Evolutionary conservation across 2,113 vertebrate species (phyloP).

Genomic region (Antennarius striatus): DNA sequence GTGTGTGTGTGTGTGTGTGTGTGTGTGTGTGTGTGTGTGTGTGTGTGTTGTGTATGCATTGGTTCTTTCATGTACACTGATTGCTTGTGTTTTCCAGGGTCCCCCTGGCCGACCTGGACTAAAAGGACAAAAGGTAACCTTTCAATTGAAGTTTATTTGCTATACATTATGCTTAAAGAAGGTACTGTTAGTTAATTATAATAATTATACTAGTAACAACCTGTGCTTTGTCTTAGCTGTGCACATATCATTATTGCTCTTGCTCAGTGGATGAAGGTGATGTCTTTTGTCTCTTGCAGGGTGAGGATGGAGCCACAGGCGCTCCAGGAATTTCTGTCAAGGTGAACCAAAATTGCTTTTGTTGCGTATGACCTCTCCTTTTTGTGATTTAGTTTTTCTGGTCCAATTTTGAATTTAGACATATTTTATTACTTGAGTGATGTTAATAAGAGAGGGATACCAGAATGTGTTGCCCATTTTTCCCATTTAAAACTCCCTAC

Average conservation of each 20-base stretch:
- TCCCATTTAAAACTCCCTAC: no score
- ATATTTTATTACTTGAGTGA: no score
- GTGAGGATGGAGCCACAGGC: slow-evolving; percentile 74
- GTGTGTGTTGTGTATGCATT: neutral
- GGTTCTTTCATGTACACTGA: neutral
- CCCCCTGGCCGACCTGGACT: slow-evolving; percentile 66
- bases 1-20: neutral
- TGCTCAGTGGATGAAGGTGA: neutral
- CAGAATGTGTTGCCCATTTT: no score
- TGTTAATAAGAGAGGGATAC: no score
- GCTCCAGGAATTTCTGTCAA: slow-evolving; percentile 74
- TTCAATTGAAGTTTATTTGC: neutral
- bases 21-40: neutral
- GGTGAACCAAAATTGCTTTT: slow-evolving; percentile 47
- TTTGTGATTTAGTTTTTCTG: neutral
- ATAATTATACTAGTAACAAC: no score
- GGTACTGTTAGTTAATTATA: neutral
- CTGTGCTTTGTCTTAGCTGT: neutral
- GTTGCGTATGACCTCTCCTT: neutral
- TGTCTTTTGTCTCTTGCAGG: slow-evolving; percentile 61
- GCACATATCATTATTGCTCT: neutral
- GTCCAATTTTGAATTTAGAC: no score
- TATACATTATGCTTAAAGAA: neutral
- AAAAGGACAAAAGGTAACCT: slow-evolving; percentile 76
- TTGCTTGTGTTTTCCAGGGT: slow-evolving; percentile 52